Base-by-base conservation (phyloP, 2,888 invertebrate species). In the Drosophila planitibia region DNA sequence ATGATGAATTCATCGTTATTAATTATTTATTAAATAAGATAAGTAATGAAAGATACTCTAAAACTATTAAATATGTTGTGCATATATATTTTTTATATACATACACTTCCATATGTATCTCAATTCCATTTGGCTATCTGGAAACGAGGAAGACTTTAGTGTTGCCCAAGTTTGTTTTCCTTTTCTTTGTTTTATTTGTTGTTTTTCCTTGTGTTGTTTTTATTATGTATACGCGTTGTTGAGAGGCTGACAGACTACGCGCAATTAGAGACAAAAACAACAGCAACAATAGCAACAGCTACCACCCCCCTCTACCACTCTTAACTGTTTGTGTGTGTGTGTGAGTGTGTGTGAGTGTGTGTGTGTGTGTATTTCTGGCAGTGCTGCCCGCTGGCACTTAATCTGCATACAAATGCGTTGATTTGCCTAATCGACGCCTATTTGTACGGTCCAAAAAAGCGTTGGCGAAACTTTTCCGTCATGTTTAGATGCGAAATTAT, bases 351-450 rank as follows among this genome's bases (percentile, higher is more conserved):
- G 39, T 69, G 41, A 14, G 10, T 41, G 16, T 44, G 33, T 62
- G 39, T 69, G n/a, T 61, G 19, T 58, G 59, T 28, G 60, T 70
- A 57, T 62, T 61, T 51, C 44, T 39, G 49, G 69, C 47, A 55
- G 57, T 66, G 69, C 55, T 79, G 79, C 82, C 82, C 74, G 85
- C 83, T 85, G 81, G 85, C 91, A 87, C 91, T 82, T 90, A 90
- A 89, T 87, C 91, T 88, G 87, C 90, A 90, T 87, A 87, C 87
- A 87, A 87, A 91, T 91, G 85, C 91, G 90, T 82, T 85, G 88
- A 90, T 90, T 91, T 89, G 87, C 91, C 88, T 90, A 87, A 87
- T 90, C 91, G 89, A 89, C 90, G 90, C 85, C 89, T 90, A 87
- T 89, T 90, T 90, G 90, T 86, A 79, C 81, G 85, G 81, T 68